Evolutionary conservation across 2,888 invertebrate genomes (phyloP), one percentile per base, ranked within the genome.

Genomic region (Actias luna): DNA sequence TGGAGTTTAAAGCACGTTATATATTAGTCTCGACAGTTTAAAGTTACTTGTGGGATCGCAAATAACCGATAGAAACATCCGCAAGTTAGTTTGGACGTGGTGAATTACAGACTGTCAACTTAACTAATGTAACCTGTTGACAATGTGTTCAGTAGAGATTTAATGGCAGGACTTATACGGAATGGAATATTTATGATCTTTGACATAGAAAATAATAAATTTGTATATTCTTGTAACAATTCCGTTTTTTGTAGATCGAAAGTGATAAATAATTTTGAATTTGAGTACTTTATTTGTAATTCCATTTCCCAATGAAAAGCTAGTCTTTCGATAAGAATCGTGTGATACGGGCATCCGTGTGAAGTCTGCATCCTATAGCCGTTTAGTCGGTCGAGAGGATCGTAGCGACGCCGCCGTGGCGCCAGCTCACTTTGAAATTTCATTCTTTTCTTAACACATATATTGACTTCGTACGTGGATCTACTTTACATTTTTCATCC

Each of bases 401-500:
- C 27, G 52, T 31, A 59, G 46, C 58, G 57, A 27, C 58, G 59
- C 29, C 62, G 62, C 36, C 50, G 63, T 42, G 52, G 31, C 58
- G 52, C 58, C 65, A 64, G 63, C 60, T 63, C 55, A 63, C 59
- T 63, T 63, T 57, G 22, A 59, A 63, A 63, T 80, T 92, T 89
- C 85, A 89, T 90, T 91, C 89, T 90, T 88, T 42, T 82, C 82
- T 84, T 79, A 88, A 89, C 87, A 87, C 88, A 90, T 89, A 91
- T 89, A 89, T 88, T 86, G 89, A 85, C 83, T 89, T 85, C 88
- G 82, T 82, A 79, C 84, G 85, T 83, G 85, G 89, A 89, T 89
- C 90, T 90, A 91, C 87, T 91, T 90, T 91, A 89, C 91, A 91
- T 92, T 92, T 90, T 88, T 92, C 92, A 91, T 92, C 89, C 87